Percentiles rank a stretch among this genome's conserved stretches.
These are phyloP conservation scores for Stegodyphus mimosarum DNA, from an alignment of 1,140 invertebrate species.

Conservation along the genomic window DNA sequence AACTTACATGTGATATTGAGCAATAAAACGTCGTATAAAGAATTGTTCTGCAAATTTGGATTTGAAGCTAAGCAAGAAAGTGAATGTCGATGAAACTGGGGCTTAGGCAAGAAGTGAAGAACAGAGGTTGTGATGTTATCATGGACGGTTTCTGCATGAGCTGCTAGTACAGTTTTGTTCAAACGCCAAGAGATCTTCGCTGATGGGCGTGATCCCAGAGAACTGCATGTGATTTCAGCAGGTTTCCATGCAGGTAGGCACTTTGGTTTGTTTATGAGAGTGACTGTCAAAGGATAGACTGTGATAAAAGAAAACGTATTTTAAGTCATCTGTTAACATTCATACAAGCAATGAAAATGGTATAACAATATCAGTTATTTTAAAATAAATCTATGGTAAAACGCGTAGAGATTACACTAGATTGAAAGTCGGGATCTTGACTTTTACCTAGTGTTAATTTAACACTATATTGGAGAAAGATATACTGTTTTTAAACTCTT, in stretches of 20 bases:
- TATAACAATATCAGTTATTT: too few relatives aligned
- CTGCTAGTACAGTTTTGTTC: slow-evolving; percentile 33
- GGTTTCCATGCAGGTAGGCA: slow-evolving; percentile 37
- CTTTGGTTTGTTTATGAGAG: neutral
- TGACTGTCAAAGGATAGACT: neutral
- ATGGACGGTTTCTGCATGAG: slow-evolving; percentile 42
- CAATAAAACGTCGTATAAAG: slow-evolving; percentile 8
- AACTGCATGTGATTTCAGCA: slow-evolving; percentile 60
- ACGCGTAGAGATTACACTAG: too few relatives aligned
- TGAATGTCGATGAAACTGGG: neutral
- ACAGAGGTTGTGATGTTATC: slow-evolving; percentile 45
- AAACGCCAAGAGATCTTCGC: slow-evolving; percentile 63
- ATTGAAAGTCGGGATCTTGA: too few relatives aligned
- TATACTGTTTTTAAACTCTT: too few relatives aligned
- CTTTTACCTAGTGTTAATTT: too few relatives aligned
- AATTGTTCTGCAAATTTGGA: slow-evolving; percentile 11
- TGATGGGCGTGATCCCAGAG: slow-evolving; percentile 62
- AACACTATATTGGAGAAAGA: too few relatives aligned
- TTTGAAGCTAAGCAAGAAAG: slow-evolving; percentile 45
- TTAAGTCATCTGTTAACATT: too few relatives aligned
- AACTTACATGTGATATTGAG: slow-evolving; percentile 49
- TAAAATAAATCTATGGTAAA: too few relatives aligned
- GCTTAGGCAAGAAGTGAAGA: slow-evolving; percentile 40
- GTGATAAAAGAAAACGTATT: neutral
- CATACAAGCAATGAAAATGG: too few relatives aligned